phyloP scores from a whole-genome alignment of 2,113 vertebrate genomes.

The Peromyscus californicus region DNA sequence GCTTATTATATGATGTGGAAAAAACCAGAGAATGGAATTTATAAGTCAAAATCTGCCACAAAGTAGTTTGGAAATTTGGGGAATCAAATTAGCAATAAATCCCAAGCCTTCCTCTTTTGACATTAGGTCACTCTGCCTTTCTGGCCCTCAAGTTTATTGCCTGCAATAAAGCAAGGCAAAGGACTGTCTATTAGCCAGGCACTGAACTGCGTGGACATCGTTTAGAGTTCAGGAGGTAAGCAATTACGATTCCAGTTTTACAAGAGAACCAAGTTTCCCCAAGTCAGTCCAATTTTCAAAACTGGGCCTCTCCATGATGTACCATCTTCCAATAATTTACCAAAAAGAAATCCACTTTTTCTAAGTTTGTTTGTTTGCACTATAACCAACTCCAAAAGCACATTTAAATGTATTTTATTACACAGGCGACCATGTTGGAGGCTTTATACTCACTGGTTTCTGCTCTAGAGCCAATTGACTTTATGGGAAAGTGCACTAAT shows the following conservation, averaged over 20 bases:
- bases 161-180: background rate
- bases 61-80: background rate
- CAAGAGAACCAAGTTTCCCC: background rate
- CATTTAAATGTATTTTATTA: background rate
- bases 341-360: constrained; percentile 33
- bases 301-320: background rate
- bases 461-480: background rate
- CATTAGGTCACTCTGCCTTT: background rate
- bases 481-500: background rate
- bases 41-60: constrained; percentile 12
- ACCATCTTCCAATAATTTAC: constrained; percentile 45
- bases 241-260: background rate
- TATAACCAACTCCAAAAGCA: background rate
- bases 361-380: constrained; percentile 14
- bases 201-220: background rate
- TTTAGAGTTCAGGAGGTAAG: background rate
- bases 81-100: background rate
- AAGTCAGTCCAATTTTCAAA: background rate
- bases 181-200: background rate
- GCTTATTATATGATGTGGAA: background rate
- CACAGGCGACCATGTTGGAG: background rate
- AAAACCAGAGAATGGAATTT: background rate
- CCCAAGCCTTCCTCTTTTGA: background rate
- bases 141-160: background rate
- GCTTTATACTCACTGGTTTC: background rate